A percentile compares a stretch with the other conserved stretches of the same genome.
Evolutionary conservation across 2,888 invertebrate species (phyloP).

Genomic region (Tineola bisselliella): DNA sequence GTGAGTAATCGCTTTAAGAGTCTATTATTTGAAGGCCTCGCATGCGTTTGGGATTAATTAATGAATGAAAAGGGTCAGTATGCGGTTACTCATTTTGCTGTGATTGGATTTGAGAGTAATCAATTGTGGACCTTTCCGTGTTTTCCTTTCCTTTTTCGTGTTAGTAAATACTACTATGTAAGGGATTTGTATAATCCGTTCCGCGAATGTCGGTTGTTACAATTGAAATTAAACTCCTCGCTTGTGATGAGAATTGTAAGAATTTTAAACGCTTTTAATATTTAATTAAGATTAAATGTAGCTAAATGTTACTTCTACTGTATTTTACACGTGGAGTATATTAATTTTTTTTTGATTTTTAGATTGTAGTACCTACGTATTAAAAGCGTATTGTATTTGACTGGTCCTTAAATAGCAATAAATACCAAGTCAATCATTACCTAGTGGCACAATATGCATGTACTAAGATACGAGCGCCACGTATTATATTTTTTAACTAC

Average conservation of each 20-base stretch:
- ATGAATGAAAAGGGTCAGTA: constrained; percentile 52
- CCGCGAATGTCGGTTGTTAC: not conserved
- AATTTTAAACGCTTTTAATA: not conserved
- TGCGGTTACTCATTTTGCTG: constrained; percentile 42
- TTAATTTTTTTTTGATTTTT: no score
- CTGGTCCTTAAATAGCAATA: no score
- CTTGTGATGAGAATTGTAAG: not conserved
- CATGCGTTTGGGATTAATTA: constrained; percentile 53
- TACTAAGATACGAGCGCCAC: no score
- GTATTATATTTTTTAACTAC: no score
- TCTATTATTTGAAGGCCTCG: constrained; percentile 47
- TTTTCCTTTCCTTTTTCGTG: constrained; percentile 22
- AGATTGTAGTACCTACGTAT: no score
- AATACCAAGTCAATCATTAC: no score
- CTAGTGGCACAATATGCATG: no score
- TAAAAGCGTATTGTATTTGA: no score
- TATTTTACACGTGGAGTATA: no score
- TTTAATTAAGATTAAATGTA: not conserved
- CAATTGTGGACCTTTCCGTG: constrained; percentile 27
- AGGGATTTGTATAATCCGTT: not conserved
- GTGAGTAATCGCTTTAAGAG: constrained; percentile 49
- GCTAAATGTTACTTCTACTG: not conserved
- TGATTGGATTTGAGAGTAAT: constrained; percentile 44
- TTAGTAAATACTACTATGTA: not conserved
- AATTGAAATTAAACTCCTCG: not conserved